phyloP scores from a whole-genome alignment of 2,888 invertebrate genomes.

The Glyphotaelius pellucidus region DNA sequence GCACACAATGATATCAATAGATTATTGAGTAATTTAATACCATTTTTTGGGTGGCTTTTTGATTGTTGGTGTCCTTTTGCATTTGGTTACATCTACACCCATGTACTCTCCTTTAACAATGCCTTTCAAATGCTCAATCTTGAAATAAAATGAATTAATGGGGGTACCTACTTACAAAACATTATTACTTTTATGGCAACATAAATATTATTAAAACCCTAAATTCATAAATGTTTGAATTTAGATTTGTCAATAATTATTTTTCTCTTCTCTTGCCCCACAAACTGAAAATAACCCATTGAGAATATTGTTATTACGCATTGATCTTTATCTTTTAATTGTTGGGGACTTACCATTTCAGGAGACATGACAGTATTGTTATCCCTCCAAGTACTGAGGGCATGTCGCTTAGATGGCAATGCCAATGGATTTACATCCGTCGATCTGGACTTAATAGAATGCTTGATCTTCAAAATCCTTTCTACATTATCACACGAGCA shows the following conservation, averaged over 20 bases:
- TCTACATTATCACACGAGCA: conserved; percentile 46
- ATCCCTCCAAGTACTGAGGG: conserved; percentile 53
- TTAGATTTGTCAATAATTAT: not conserved
- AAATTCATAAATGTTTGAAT: not conserved
- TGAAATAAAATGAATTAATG: not conserved
- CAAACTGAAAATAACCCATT: not conserved
- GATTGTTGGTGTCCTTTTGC: not conserved
- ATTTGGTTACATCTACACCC: conserved; percentile 49
- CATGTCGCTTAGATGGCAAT: conserved; percentile 55
- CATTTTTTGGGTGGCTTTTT: conserved; percentile 27
- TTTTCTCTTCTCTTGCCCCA: not conserved
- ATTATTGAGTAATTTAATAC: not conserved
- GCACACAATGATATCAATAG: not conserved
- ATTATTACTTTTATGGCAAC: not conserved
- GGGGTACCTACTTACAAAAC: conserved; percentile 4
- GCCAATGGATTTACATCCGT: conserved; percentile 50
- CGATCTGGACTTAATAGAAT: conserved; percentile 49
- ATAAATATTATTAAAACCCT: not conserved
- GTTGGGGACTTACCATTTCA: conserved; percentile 54
- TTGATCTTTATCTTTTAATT: not conserved
- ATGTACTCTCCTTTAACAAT: conserved; percentile 54
- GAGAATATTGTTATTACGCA: not conserved
- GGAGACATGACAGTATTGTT: conserved; percentile 51
- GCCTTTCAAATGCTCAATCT: conserved; percentile 56
- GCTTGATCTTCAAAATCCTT: conserved; percentile 52